These are phyloP conservation scores for Arizona elegans DNA, from an alignment of 2,113 vertebrate genomes.

Conservation along the genomic window DNA sequence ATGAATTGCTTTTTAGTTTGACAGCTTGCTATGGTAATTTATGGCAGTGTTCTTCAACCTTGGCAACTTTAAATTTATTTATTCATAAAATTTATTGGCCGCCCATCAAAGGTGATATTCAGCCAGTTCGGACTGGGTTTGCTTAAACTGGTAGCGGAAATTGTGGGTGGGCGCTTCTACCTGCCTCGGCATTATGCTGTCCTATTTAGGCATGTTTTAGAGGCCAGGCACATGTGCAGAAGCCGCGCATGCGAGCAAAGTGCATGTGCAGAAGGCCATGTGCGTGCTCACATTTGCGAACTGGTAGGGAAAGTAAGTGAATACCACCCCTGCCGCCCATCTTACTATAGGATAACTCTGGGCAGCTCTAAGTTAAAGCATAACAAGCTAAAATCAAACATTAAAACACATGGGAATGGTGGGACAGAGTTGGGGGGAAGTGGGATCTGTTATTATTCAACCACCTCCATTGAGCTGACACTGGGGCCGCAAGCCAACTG, in stretches of 20 bases:
- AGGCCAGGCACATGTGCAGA: too few species aligned
- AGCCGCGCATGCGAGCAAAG: too few species aligned
- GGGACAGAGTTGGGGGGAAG: not conserved
- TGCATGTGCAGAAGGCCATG: too few species aligned
- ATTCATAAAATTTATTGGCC: not conserved
- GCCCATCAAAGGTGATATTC: too few species aligned
- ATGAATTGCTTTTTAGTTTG: constrained; percentile 9
- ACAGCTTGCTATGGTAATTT: fast-evolving
- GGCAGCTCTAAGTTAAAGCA: not conserved
- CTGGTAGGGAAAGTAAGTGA: too few species aligned
- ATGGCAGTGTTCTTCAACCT: not conserved
- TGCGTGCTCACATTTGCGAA: too few species aligned
- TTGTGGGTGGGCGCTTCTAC: too few species aligned
- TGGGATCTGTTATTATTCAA: not conserved
- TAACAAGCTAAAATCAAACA: not conserved
- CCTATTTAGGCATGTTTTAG: too few species aligned
- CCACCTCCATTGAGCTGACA: not conserved
- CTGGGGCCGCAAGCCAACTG: not conserved
- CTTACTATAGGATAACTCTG: not conserved
- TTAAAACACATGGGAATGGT: not conserved
- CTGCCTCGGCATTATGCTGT: too few species aligned
- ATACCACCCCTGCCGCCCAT: not conserved
- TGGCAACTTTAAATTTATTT: not conserved
- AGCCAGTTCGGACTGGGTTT: too few species aligned
- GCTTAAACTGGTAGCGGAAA: too few species aligned